Base-by-base conservation (phyloP, 2,797 vertebrate genomes). In the Sebastes minor region DNA sequence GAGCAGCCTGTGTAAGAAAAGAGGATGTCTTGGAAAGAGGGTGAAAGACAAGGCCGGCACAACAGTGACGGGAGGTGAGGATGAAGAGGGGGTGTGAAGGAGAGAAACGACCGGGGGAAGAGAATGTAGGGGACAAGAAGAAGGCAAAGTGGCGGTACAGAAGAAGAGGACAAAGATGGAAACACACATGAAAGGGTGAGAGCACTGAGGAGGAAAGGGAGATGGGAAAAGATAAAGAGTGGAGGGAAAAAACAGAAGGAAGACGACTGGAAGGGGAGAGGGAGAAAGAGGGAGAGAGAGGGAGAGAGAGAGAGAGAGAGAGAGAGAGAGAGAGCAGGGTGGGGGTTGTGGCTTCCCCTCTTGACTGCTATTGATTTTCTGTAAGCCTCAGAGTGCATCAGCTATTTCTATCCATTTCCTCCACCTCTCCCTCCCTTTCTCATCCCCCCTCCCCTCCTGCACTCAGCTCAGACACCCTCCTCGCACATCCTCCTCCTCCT, bases 331-430 rank as follows among this genome's bases (percentile, higher is more conserved):
- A n/a, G 16, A 13, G 60, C 14, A 65, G 80, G 88, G 84, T 86
- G 88, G 91, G 91, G 94, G 92, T 87, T 92, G 91, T 91, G 92
- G 92, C 92, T 94, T 94, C 89, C 90, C 92, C 89, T 94, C 92
- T 94, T 92, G 90, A 92, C 94, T 91, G 88, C 80, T 95, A 96
- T 96, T 92, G 96, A 96, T 96, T 96, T 95, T 94, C 94, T 94
- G 91, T 87, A 93, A 93, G 94, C 93, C 90, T 92, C 87, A 89
- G 94, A 95, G 94, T 93, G 93, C 95, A 95, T 95, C 94, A 94
- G 95, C 94, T 94, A 95, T 95, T 95, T 95, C 95, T 92, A 94
- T 94, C 94, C 91, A 94, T 95, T 95, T 95, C 94, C 93, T 92
- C 89, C 91, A 91, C 91, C 86, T 86, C 87, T 81, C 82, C 84